A percentile compares a stretch with the other conserved stretches of the same genome.
These are phyloP conservation scores for Argynnis bischoffii DNA, from an alignment of 2,888 invertebrate species.

Conservation along the genomic window DNA sequence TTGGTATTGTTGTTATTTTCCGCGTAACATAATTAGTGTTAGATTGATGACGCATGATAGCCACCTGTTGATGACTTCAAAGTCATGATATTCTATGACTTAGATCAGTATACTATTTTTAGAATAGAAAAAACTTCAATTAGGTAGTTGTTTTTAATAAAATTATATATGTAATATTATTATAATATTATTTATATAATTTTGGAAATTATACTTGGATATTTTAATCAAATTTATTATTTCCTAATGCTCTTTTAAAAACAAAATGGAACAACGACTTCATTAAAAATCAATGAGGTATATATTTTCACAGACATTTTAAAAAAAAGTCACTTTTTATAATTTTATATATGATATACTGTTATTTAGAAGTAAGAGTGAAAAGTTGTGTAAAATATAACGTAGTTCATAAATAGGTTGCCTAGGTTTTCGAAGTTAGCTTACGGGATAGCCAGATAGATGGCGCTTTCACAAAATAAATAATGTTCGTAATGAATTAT, in stretches of 20 bases:
- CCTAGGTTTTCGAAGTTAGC: slow-evolving; percentile 5
- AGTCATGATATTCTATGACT: slow-evolving; percentile 24
- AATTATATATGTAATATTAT: no score
- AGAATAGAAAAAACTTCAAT: no score
- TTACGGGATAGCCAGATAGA: slow-evolving; percentile 11
- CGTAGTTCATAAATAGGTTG: not conserved
- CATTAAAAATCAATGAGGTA: no score
- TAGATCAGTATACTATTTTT: not conserved
- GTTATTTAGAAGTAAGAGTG: not conserved
- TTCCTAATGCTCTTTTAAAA: no score
- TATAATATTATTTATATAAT: no score
- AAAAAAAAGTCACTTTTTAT: no score
- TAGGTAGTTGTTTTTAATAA: no score
- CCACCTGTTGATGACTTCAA: slow-evolving; percentile 54
- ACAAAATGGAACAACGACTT: no score
- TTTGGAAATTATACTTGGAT: no score
- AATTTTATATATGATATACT: no score
- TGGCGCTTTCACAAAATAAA: slow-evolving; percentile 17
- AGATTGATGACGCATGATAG: slow-evolving; percentile 46
- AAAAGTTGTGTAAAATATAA: not conserved
- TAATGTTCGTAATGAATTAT: not conserved
- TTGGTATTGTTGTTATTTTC: slow-evolving; percentile 20
- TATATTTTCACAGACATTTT: no score
- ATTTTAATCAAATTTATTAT: no score
- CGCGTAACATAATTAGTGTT: slow-evolving; percentile 36